Conservation (phyloP, 2,797 vertebrate species). For the Gambelia wislizenii region DNA sequence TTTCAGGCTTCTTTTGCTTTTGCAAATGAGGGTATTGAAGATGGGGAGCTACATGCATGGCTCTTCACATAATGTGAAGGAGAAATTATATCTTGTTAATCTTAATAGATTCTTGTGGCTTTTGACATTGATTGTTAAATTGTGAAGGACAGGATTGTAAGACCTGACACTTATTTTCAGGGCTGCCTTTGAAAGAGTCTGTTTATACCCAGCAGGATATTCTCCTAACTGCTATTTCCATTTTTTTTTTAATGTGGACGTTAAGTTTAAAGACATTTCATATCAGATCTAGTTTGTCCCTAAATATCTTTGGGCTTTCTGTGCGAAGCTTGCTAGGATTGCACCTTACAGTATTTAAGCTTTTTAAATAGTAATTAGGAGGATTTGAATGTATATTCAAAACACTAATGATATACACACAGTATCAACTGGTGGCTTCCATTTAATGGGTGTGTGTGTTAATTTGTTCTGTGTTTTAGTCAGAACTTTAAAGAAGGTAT, state of each 20-base stretch:
- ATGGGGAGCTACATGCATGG: background rate
- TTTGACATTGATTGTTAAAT: no score
- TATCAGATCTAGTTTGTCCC: background rate
- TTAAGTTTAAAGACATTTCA: background rate
- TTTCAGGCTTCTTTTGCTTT: no score
- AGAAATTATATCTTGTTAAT: no score
- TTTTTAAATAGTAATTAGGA: background rate
- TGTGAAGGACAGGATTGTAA: no score
- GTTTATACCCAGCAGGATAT: background rate
- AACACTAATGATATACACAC: no score
- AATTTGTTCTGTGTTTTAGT: no score
- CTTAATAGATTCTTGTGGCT: no score
- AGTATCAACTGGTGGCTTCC: no score
- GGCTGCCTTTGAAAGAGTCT: background rate
- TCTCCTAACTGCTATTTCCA: background rate
- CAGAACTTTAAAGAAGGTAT: no score
- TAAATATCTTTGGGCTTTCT: background rate
- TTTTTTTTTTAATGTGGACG: background rate
- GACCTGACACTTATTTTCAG: no score
- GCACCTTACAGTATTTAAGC: background rate
- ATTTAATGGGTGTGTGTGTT: no score
- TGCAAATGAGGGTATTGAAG: background rate
- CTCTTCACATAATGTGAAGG: background rate
- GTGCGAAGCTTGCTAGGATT: background rate
- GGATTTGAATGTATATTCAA: no score